phyloP scores from a whole-genome alignment of 2,888 invertebrate species.

The Allacma fusca region DNA sequence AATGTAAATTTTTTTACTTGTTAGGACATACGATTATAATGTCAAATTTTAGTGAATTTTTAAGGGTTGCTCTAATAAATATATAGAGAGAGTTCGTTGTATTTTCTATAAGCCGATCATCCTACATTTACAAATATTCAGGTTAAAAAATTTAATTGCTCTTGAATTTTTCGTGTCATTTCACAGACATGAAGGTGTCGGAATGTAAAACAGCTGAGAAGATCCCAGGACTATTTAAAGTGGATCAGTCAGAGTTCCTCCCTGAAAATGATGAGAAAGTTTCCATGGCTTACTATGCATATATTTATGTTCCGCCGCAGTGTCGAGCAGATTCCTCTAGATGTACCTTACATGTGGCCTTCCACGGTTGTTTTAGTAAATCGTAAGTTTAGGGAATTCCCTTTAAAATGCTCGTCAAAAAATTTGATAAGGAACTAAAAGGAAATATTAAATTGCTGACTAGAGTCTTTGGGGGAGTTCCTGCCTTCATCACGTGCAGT shows the following conservation, averaged over 20 bases:
- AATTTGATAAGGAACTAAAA: too few species aligned
- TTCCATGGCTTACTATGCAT: constrained; percentile 40
- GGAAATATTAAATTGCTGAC: too few species aligned
- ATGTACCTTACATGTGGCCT: constrained; percentile 57
- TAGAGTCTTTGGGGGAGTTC: constrained; percentile 56
- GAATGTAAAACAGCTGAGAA: constrained; percentile 33
- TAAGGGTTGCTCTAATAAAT: too few species aligned
- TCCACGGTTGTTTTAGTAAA: constrained; percentile 58
- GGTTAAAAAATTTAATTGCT: too few species aligned
- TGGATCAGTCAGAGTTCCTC: constrained; percentile 57
- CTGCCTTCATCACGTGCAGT: constrained; percentile 57
- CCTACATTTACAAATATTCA: too few species aligned
- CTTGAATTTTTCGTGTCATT: too few species aligned
- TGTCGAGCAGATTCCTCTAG: constrained; percentile 40
- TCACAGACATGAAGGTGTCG: constrained; percentile 45
- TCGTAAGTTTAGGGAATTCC: constrained; percentile 49
- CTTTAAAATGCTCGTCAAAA: too few species aligned
- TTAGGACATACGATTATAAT: too few species aligned
- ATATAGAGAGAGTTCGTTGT: too few species aligned
- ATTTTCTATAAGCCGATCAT: too few species aligned
- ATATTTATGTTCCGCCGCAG: constrained; percentile 44
- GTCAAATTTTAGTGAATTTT: too few species aligned
- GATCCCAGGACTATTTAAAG: constrained; percentile 54
- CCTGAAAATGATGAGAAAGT: constrained; percentile 51
- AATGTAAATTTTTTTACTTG: too few species aligned